phyloP scores from a whole-genome alignment of 2,888 invertebrate genomes.

The Fragum sueziense region DNA sequence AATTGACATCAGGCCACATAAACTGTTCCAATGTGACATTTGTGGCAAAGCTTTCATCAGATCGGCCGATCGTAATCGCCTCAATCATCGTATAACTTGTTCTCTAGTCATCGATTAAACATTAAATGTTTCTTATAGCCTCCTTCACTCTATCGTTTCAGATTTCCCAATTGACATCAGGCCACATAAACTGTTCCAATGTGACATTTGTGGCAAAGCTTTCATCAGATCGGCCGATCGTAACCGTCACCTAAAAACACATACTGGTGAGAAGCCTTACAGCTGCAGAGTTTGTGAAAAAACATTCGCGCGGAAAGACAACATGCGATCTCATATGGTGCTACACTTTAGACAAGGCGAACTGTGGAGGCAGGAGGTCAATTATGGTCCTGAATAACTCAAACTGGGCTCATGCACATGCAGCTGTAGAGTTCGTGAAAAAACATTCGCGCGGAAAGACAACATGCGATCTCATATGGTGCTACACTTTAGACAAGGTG shows the following conservation, averaged over 20 bases:
- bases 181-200: neutral
- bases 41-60: too few relatives aligned
- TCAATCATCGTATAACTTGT: too few relatives aligned
- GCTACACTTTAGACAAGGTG: neutral
- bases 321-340: conserved; percentile 10
- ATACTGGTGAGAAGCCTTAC: conserved; percentile 8
- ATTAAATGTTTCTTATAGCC: too few relatives aligned
- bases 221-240: neutral
- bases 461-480: conserved; percentile 12
- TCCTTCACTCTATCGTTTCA: neutral
- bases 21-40: too few relatives aligned
- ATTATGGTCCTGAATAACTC: too few relatives aligned
- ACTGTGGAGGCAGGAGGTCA: too few relatives aligned
- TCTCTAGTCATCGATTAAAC: too few relatives aligned
- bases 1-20: too few relatives aligned
- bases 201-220: neutral
- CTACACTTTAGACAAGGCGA: neutral
- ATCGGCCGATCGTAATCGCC: too few relatives aligned
- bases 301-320: neutral
- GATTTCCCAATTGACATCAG: neutral
- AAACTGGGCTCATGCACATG: too few relatives aligned
- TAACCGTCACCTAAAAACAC: neutral
- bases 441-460: neutral
- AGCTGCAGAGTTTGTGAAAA: neutral
- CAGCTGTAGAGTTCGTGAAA: too few relatives aligned